Evolutionary conservation across 1,140 invertebrate species (phyloP).

Genomic region (Pogonomyrmex barbatus): DNA sequence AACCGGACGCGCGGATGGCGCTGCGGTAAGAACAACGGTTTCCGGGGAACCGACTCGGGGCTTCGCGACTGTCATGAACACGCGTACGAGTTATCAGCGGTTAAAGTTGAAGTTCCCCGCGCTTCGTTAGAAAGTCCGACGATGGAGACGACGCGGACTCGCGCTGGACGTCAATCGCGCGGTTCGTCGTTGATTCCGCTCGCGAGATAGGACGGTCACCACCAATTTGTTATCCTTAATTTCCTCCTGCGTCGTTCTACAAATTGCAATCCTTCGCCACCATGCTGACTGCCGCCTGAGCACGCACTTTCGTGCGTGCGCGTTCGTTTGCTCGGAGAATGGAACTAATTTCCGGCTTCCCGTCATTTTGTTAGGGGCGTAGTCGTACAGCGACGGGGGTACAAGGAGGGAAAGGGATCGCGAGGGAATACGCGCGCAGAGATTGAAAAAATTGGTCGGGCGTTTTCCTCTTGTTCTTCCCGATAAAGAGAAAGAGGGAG

Average conservation of each 20-base stretch:
- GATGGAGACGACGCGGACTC: too few relatives aligned
- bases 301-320: constrained; percentile 35
- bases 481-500: background rate
- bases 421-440: constrained; percentile 36
- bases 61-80: constrained; percentile 37
- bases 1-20: constrained; percentile 35
- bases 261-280: constrained; percentile 25
- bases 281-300: background rate
- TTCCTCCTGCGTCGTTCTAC: background rate
- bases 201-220: background rate
- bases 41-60: constrained; percentile 11
- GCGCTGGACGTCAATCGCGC: background rate
- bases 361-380: constrained; percentile 4
- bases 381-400: constrained; percentile 2
- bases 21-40: constrained; percentile 51
- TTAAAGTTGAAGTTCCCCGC: constrained; percentile 24
- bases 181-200: background rate
- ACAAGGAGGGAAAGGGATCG: background rate
- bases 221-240: constrained; percentile 13
- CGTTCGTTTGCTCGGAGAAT: constrained; percentile 23
- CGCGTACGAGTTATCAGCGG: constrained; percentile 38
- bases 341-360: constrained; percentile 21
- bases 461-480: constrained; percentile 3
- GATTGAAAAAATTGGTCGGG: constrained; percentile 53
- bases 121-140: background rate